Conservation (phyloP, 2,888 invertebrate species). For the Metallyticus violacea region DNA sequence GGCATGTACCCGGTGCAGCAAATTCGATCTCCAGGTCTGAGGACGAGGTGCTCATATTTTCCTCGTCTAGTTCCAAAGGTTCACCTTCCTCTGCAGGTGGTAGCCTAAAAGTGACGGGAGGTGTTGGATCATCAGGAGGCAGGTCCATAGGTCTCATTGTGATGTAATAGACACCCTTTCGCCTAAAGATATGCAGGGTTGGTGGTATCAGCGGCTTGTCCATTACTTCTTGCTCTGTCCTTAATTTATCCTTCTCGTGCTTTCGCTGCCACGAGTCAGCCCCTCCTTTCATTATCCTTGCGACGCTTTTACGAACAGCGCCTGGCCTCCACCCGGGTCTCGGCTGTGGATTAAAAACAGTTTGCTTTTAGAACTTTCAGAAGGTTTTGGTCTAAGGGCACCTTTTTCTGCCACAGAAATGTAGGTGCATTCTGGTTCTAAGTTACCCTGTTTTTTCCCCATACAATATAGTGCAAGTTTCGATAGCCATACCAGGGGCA, state of each 20-base stretch:
- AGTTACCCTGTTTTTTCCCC: too few species aligned
- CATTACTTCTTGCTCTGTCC: not conserved
- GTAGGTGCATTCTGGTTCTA: too few species aligned
- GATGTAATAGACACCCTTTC: conserved; percentile 45
- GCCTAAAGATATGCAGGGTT: conserved; percentile 44
- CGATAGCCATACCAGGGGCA: too few species aligned
- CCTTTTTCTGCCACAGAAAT: too few species aligned
- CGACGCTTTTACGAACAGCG: not conserved
- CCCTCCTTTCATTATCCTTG: not conserved
- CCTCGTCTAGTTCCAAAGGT: conserved; percentile 39
- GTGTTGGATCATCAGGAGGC: conserved; percentile 6
- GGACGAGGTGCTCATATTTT: conserved; percentile 38
- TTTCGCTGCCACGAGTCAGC: not conserved
- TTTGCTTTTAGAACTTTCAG: too few species aligned
- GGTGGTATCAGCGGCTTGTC: conserved; percentile 33
- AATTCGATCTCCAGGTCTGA: conserved; percentile 48
- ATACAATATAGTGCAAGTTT: too few species aligned
- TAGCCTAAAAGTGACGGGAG: conserved; percentile 45
- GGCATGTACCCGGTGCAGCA: conserved; percentile 41
- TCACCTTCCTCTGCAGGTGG: conserved; percentile 37
- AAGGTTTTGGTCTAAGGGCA: too few species aligned
- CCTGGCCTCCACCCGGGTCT: conserved; percentile 26
- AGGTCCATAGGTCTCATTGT: conserved; percentile 46
- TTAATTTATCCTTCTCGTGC: not conserved
- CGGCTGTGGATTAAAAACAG: conserved; percentile 4